Base-by-base conservation (phyloP, 2,797 vertebrate genomes). In the Hoplostethus mediterraneus region DNA sequence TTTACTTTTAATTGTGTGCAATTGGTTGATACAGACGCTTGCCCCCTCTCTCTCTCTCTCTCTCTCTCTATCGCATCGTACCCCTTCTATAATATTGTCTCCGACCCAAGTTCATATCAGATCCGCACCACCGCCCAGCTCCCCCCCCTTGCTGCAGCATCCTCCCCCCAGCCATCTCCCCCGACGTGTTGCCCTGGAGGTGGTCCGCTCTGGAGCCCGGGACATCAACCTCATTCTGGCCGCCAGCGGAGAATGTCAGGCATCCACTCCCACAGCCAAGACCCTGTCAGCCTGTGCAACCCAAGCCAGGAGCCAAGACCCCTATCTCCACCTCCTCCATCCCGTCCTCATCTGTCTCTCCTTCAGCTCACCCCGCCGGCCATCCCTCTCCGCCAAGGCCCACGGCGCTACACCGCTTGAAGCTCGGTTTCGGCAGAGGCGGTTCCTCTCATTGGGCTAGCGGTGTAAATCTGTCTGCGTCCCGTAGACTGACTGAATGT, bases 381-480 rank as follows among this genome's bases (percentile, higher is more conserved):
- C 68, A 28, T 52, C 65, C 49, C 38, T 73, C 75, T 73, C 75
- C 56, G 73, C 67, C 82, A 69, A 75, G 85, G 63, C 80, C 49
- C 75, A n/a, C 73, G 74, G 59, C 85, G 40, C 66, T 80, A 42
- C 84, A 85, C 75, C 57, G 31, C 77, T 62, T 83, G 66, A 71
- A 88, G 65, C 63, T 86, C 73, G 79, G 80, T 77, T 77, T 63
- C 5, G 58, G 72, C 77, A 72, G 78, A 89, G 88, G 87, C 16
- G 72, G 62, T 91, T 87, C 88, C 88, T 93, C 82, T 90, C 85
- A 91, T 92, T 92, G 91, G 80, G 71, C 51, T n/a, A 9, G 72
- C 85, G 74, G 81, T 89, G 84, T 92, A 90, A 91, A 92, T 92
- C 86, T 90, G 74, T 84, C 49, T 80, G 74, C 59, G 60, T 71